phyloP scores from a whole-genome alignment of 2,797 vertebrate species.

The Eospalax fontanierii region DNA sequence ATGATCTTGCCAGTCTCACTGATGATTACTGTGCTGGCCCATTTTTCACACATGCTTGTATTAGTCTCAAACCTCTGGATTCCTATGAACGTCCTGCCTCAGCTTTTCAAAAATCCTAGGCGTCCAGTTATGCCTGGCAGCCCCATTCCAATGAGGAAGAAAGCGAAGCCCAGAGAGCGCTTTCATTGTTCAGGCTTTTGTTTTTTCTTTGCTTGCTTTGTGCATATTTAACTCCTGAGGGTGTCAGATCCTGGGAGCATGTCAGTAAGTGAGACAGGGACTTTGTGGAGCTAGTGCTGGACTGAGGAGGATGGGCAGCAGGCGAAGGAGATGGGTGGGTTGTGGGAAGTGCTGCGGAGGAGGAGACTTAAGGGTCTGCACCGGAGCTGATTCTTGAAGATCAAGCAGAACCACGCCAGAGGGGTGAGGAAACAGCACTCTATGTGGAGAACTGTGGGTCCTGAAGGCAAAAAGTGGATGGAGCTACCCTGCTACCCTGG shows the following conservation, averaged over 20 bases:
- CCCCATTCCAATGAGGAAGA: neutral
- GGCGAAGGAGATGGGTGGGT: rapidly evolving
- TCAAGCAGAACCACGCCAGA: neutral
- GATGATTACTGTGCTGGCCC: neutral
- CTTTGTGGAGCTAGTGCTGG: neutral
- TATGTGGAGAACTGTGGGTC: neutral
- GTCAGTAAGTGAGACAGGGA: rapidly evolving
- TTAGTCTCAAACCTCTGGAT: neutral
- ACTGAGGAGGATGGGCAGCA: neutral
- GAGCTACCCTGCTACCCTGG: neutral
- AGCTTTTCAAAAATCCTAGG: neutral
- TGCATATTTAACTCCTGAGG: neutral
- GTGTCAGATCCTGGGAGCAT: neutral
- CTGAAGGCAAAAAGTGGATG: neutral
- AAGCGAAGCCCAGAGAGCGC: neutral
- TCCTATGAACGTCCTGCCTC: neutral
- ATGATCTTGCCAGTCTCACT: neutral
- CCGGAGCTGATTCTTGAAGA: neutral
- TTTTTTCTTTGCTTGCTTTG: neutral
- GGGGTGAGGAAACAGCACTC: too few relatives aligned
- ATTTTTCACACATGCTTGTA: neutral
- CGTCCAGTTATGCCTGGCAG: neutral
- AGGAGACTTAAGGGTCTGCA: neutral
- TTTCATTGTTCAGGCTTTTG: too few relatives aligned
- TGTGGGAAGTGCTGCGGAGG: neutral